Percentiles rank a stretch among this genome's conserved stretches.
Conservation (phyloP, 2,797 vertebrate genomes). For the Centroberyx gerrardi region DNA sequence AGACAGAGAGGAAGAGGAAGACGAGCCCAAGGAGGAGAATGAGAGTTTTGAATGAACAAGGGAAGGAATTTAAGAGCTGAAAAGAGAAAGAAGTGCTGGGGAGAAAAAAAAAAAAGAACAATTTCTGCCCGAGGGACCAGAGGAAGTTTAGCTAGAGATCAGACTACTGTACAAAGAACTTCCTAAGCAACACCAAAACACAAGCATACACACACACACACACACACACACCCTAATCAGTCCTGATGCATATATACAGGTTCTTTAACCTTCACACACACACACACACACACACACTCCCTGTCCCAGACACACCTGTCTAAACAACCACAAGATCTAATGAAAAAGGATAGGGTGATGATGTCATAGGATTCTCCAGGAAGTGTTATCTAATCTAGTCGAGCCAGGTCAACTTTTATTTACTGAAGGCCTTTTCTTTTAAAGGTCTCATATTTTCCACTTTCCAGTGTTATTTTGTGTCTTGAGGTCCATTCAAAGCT, state of each 20-base stretch:
- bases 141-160: background rate
- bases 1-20: conserved; percentile 8
- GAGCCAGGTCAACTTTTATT: too few species aligned
- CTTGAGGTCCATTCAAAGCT: too few species aligned
- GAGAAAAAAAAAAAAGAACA: background rate
- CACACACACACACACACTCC: background rate
- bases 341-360: too few species aligned
- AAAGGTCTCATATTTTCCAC: too few species aligned
- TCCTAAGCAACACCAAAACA: background rate
- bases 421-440: too few species aligned
- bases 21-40: conserved; percentile 10
- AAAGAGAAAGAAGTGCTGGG: background rate
- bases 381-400: too few species aligned
- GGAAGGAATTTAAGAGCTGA: conserved; percentile 24
- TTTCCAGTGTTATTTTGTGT: too few species aligned
- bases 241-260: background rate
- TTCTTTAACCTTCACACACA: background rate
- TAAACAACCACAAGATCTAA: conserved; percentile 11
- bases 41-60: conserved; percentile 13
- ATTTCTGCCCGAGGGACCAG: background rate
- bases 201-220: background rate
- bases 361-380: background rate
- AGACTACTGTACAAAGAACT: background rate
- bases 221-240: background rate
- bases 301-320: background rate